phyloP scores from a whole-genome alignment of 1,140 invertebrate species.

The Conus ventricosus region DNA sequence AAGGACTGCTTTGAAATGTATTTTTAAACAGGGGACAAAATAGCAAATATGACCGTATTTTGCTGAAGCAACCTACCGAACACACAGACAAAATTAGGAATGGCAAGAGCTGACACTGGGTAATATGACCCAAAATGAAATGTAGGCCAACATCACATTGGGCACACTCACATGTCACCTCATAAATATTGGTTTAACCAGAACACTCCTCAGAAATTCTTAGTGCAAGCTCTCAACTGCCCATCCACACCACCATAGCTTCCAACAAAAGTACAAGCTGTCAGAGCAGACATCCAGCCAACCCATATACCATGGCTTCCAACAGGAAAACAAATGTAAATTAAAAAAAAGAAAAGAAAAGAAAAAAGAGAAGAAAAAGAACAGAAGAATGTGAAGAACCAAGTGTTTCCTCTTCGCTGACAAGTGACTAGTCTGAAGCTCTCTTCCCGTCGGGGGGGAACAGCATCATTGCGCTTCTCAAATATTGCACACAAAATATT shows the following conservation, averaged over 20 bases:
- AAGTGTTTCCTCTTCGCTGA: background rate
- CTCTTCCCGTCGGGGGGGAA: background rate
- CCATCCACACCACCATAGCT: no score
- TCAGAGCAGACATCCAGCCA: no score
- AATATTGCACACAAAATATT: slow-evolving; percentile 26
- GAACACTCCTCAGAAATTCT: no score
- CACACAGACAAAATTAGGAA: no score
- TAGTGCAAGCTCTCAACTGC: no score
- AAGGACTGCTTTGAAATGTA: no score
- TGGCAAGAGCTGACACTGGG: no score
- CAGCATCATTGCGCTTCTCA: background rate
- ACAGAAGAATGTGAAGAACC: background rate
- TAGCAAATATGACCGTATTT: background rate
- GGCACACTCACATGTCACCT: no score
- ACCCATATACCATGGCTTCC: background rate
- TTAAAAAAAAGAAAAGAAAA: no score
- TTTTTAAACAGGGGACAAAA: background rate
- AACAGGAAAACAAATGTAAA: background rate
- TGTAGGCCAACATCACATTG: background rate
- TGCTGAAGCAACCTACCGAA: background rate
- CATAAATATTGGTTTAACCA: no score
- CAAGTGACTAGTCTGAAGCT: slow-evolving; percentile 15
- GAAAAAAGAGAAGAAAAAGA: background rate
- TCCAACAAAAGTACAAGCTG: no score
- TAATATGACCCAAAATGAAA: background rate